A percentile compares a stretch with the other conserved stretches of the same genome.
These are phyloP conservation scores for Tribolium madens DNA, from an alignment of 1,140 invertebrate genomes.

Conservation along the genomic window DNA sequence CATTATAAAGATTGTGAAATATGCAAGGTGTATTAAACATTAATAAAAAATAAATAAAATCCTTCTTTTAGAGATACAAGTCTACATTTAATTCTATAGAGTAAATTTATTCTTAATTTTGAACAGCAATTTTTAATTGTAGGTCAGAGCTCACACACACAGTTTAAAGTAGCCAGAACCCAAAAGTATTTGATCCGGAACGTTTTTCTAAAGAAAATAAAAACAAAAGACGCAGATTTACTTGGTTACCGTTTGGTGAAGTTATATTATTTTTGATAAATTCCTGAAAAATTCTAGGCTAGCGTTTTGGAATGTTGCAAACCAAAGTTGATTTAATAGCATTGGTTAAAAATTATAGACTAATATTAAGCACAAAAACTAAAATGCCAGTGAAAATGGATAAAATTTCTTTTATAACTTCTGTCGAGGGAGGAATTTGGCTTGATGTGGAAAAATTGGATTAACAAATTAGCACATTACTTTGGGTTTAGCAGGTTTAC, in stretches of 20 bases:
- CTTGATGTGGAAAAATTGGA: not conserved
- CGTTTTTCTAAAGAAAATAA: slow-evolving; percentile 70
- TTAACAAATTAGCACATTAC: not conserved
- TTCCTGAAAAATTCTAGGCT: slow-evolving; percentile 65
- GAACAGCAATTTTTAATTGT: too few relatives aligned
- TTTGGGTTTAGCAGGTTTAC: too few relatives aligned
- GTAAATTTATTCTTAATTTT: too few relatives aligned
- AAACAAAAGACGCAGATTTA: slow-evolving; percentile 57
- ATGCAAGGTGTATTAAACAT: too few relatives aligned
- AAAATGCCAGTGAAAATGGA: slow-evolving; percentile 18
- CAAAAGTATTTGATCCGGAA: slow-evolving; percentile 81
- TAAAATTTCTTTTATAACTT: not conserved
- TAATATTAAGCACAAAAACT: slow-evolving; percentile 41
- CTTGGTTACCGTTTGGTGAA: slow-evolving; percentile 72
- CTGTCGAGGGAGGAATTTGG: slow-evolving; percentile 4
- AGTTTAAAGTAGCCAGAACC: too few relatives aligned
- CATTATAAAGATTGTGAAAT: too few relatives aligned
- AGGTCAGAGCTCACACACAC: too few relatives aligned
- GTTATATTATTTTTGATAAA: slow-evolving; percentile 66
- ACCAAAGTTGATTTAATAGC: slow-evolving; percentile 66
- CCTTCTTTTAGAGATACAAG: too few relatives aligned
- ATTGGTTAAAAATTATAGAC: slow-evolving; percentile 64
- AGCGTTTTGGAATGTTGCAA: slow-evolving; percentile 66
- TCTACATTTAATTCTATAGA: too few relatives aligned
- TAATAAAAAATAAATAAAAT: too few relatives aligned